Evolutionary conservation across 2,113 vertebrate species (phyloP), one percentile per base, ranked within the genome.

Genomic region (Myxocyprinus asiaticus): DNA sequence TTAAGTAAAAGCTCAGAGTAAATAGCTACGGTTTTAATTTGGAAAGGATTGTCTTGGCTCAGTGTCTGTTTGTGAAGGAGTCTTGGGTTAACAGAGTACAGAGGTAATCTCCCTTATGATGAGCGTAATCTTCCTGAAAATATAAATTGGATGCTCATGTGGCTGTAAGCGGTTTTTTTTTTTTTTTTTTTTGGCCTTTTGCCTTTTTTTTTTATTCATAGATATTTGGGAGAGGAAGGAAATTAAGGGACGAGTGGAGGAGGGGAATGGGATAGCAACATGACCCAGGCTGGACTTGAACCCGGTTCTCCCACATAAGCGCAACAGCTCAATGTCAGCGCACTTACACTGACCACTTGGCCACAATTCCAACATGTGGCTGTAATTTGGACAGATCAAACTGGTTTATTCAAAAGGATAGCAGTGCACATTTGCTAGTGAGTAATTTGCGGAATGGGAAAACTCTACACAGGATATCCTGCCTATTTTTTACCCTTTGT

Each of bases 1-100:
- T 33, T 33, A 33, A 33, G 22, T 33, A 33, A 64, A 73, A 33
- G 51, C 66, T 79, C 43, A 81, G 9, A 33, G 72, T 50, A 50
- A 71, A 79, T 67, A 80, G 47, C 58, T 44, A 78, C 42, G 43
- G 62, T 48, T 64, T 62, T 82, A 71, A 82, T 80, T 77, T 56
- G 45, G 55, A 77, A 72, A 72, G 56, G 48, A 80, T 82, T 51
- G 50, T 75, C 9, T 76, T 76, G 79, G 73, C 73, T 70, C 15
- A 50, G 48, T n/a, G 47, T 50, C 47, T 45, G 59, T 66, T 59
- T 68, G 56, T 73, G 55, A 42, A 65, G 8, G n/a, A 47, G 12
- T 6, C 8, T 59, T 22, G 44, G 55, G 55, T 59, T 55, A 15
- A 76, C 48, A 6, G n/a, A 58, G 14, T 69, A 44, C n/a, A 69